Evolutionary conservation across 2,113 vertebrate species (phyloP).

Genomic region (Sinocyclocheilus anophthalmus): DNA sequence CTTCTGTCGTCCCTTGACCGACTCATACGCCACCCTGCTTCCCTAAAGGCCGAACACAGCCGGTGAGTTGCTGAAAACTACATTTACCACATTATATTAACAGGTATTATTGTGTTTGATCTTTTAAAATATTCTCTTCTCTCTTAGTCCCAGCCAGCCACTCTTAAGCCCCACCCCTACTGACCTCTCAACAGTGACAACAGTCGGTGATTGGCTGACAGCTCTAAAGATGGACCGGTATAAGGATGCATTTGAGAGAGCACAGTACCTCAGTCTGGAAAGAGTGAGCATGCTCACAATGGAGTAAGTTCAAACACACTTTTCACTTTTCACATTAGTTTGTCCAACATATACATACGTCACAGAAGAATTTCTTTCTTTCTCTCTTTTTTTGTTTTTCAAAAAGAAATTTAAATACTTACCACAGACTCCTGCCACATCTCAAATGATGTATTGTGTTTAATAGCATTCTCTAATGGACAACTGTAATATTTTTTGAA

Average conservation of each 20-base stretch:
- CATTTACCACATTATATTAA: not conserved
- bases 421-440: not conserved
- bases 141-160: slow-evolving; percentile 85
- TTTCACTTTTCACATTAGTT: not conserved
- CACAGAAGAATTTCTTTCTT: not conserved
- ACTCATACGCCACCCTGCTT: slow-evolving; percentile 92
- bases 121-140: not conserved
- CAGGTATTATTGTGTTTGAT: not conserved
- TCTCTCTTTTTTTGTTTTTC: not conserved
- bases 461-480: not conserved
- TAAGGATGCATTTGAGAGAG: slow-evolving; percentile 90
- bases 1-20: slow-evolving; percentile 91
- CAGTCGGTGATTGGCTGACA: slow-evolving; percentile 89
- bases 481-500: not conserved
- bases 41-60: slow-evolving; percentile 82
- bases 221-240: slow-evolving; percentile 91
- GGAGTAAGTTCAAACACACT: slow-evolving; percentile 82
- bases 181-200: slow-evolving; percentile 87
- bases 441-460: not conserved
- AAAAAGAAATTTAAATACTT: not conserved
- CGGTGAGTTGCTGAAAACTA: slow-evolving; percentile 72
- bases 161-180: slow-evolving; percentile 90
- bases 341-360: not conserved
- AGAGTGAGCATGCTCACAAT: slow-evolving; percentile 88
- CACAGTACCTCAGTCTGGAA: slow-evolving; percentile 83